Evolutionary conservation across 2,113 vertebrate species (phyloP), one percentile per base, ranked within the genome.

Genomic region (Notothenia coriiceps): DNA sequence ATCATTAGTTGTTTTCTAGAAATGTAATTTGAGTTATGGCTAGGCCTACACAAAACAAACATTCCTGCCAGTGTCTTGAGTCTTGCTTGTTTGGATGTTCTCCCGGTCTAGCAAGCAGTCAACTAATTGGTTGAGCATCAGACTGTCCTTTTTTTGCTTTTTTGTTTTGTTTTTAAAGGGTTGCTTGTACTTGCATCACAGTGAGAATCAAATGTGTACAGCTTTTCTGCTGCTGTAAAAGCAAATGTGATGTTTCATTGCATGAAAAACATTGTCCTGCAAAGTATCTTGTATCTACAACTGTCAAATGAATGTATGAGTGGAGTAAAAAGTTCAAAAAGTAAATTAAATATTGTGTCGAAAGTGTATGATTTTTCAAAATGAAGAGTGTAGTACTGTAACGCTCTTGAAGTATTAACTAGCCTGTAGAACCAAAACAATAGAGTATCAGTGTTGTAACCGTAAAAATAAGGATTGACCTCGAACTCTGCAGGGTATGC

Each of bases 401-500:
- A 55, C 20, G n/a, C 12, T 2, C 25, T 11, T 25, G 2, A 29
- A 25, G 18, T 11, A 13, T 59, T 2, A 6, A 14, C n/a, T 43
- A 50, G 56, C 5, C 35, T 40, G 35, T 40, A 40, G 35, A 40
- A 54, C n/a, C 29, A 20, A 6, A 40, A 62, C n/a, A 22, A 29
- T 29, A 29, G 29, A 29, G 29, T 62, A 25, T 51, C 13, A 2
- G 35, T 0, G 7, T 25, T 49, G 1, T 20, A 55, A 55, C 47
- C 0, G 25, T 29, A 29, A 17, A 69, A 10, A 43, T 51, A 20
- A 52, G 61, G 7, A 66, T 55, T 29, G 10, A 14, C 25, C 54
- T 50, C 43, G 5, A 82, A 56, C 5, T 29, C 25, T 47, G 44
- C 14, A n/a, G 63, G 62, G 66, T 71, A 11, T 71, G 57, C n/a